These are phyloP conservation scores for Hipposideros larvatus DNA, from an alignment of 2,797 vertebrate genomes.

Conservation along the genomic window DNA sequence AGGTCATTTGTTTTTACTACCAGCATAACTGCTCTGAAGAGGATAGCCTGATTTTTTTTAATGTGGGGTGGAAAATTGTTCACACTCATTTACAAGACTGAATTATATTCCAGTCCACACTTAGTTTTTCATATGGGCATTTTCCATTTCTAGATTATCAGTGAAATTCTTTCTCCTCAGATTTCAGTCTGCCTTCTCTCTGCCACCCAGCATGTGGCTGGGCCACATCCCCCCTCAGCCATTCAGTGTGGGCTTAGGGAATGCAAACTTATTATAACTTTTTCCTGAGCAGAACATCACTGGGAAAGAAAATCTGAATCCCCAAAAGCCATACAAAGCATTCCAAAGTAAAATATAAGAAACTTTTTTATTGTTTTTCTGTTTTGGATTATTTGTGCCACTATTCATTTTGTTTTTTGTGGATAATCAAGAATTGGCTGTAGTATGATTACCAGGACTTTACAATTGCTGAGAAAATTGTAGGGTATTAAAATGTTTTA, in stretches of 20 bases:
- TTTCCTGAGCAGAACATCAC: conserved; percentile 65
- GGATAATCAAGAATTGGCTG: conserved; percentile 71
- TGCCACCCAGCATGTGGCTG: conserved; percentile 73
- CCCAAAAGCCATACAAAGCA: conserved; percentile 79
- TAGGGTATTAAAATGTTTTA: conserved; percentile 30
- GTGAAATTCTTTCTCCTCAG: conserved; percentile 55
- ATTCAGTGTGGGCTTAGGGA: conserved; percentile 76
- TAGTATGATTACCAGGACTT: conserved; percentile 49
- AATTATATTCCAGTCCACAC: conserved; percentile 51
- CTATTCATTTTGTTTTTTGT: conserved; percentile 70
- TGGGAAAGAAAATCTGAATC: conserved; percentile 69
- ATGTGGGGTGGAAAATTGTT: conserved; percentile 16
- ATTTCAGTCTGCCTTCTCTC: conserved; percentile 45
- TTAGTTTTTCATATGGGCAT: conserved; percentile 38
- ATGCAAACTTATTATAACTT: conserved; percentile 81
- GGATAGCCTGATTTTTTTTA: background rate
- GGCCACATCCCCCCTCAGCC: conserved; percentile 34
- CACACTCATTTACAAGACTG: conserved; percentile 22
- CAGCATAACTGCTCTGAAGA: background rate
- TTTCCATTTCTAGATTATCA: conserved; percentile 58
- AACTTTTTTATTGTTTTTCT: conserved; percentile 75
- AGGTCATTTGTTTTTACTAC: conserved; percentile 14
- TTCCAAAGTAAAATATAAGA: conserved; percentile 79
- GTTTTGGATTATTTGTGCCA: conserved; percentile 76
- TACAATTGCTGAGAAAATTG: conserved; percentile 53